phyloP scores from a whole-genome alignment of 2,888 invertebrate genomes.

The Diloba caeruleocephala region DNA sequence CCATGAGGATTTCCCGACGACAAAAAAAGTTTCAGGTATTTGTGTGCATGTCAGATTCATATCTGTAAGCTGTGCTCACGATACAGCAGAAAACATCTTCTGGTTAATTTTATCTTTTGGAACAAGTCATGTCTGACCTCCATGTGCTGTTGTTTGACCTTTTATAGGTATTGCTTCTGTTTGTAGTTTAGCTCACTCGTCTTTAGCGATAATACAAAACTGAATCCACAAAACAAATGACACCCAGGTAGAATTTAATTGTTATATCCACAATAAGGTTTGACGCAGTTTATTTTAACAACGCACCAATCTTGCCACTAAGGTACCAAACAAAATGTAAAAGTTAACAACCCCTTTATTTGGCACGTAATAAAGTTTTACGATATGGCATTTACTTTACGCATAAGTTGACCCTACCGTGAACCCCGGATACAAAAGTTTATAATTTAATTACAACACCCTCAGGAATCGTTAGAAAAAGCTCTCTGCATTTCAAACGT shows the following conservation, averaged over 20 bases:
- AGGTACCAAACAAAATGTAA: conserved; percentile 76
- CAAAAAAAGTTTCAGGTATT: too few species aligned
- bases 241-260: conserved; percentile 48
- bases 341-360: conserved; percentile 86
- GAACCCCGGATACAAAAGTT: conserved; percentile 76
- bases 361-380: conserved; percentile 87
- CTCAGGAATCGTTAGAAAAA: conserved; percentile 77
- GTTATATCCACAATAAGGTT: conserved; percentile 36
- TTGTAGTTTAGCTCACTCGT: conserved; percentile 3
- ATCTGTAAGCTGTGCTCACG: too few species aligned
- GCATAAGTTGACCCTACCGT: conserved; percentile 82
- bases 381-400: conserved; percentile 84
- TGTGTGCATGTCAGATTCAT: too few species aligned
- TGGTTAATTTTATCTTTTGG: too few species aligned
- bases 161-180: neutral
- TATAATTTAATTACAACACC: conserved; percentile 88
- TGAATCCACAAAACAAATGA: conserved; percentile 14
- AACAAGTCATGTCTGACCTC: conserved; percentile 1
- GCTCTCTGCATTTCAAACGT: conserved; percentile 56
- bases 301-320: conserved; percentile 73
- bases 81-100: too few species aligned
- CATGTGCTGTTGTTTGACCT: conserved; percentile 1
- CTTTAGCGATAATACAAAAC: conserved; percentile 8
- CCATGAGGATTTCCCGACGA: too few species aligned
- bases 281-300: conserved; percentile 63